phyloP scores from a whole-genome alignment of 2,888 invertebrate genomes.

The Clanis bilineata region DNA sequence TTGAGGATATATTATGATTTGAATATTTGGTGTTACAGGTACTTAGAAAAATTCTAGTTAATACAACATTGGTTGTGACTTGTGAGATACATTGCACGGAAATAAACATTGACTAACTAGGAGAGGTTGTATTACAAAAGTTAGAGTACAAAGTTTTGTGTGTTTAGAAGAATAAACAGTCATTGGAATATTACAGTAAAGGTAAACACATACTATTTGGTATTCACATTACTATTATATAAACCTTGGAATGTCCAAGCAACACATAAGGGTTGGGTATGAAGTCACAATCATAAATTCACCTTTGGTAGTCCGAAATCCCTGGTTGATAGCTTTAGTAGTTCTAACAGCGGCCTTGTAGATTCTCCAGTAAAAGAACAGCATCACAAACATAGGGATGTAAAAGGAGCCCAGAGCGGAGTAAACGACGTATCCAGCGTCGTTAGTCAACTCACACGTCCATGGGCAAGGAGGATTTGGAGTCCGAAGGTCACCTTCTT shows the following conservation, averaged over 20 bases:
- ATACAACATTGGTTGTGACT: neutral
- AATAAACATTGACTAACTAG: neutral
- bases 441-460: slow-evolving; percentile 96
- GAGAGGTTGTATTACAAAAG: neutral
- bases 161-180: neutral
- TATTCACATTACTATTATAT: neutral
- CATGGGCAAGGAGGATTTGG: slow-evolving; percentile 87
- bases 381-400: slow-evolving; percentile 98
- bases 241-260: neutral
- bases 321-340: slow-evolving; percentile 95
- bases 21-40: neutral
- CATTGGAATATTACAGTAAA: neutral
- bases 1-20: too few species aligned
- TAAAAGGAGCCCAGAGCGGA: slow-evolving; percentile 99
- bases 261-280: neutral
- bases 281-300: slow-evolving; percentile 28
- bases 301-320: slow-evolving; percentile 93
- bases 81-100: neutral
- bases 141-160: neutral
- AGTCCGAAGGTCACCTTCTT: slow-evolving; percentile 52
- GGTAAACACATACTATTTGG: neutral
- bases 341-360: slow-evolving; percentile 96
- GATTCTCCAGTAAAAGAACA: slow-evolving; percentile 98
- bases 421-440: slow-evolving; percentile 97
- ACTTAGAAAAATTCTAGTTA: neutral